Percentiles rank a stretch among this genome's conserved stretches.
Evolutionary conservation across 2,113 vertebrate species (phyloP).

Genomic region (Cyrtonyx montezumae): DNA sequence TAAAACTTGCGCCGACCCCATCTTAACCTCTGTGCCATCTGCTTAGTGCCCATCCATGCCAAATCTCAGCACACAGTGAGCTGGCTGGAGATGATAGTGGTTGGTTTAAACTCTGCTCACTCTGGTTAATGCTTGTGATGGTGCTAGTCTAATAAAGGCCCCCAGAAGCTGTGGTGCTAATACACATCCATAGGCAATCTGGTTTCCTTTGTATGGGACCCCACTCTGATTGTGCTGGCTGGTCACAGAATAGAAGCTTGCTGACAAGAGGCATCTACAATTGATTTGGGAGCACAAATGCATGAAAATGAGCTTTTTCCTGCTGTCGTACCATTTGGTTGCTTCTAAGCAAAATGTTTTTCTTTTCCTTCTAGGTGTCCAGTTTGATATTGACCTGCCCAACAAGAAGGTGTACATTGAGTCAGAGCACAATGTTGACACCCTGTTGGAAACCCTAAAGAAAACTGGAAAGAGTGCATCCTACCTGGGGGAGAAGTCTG

Average conservation of each 20-base stretch:
- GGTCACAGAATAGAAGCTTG: background rate
- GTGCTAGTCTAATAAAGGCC: background rate
- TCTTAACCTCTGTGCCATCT: background rate
- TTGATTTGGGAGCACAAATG: background rate
- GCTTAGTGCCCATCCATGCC: background rate
- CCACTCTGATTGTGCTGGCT: background rate
- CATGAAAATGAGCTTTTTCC: background rate
- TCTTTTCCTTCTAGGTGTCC: constrained; percentile 80
- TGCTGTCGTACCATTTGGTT: background rate
- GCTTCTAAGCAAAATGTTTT: background rate
- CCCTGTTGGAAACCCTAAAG: constrained; percentile 86
- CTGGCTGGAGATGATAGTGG: background rate
- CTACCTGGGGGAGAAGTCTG: constrained; percentile 81
- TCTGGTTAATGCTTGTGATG: background rate
- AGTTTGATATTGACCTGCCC: constrained; percentile 91
- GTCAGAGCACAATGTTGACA: constrained; percentile 83
- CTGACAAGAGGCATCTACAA: background rate
- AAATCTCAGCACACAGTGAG: background rate
- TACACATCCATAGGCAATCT: background rate
- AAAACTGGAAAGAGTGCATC: constrained; percentile 91
- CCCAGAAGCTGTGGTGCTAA: background rate
- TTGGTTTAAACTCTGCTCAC: background rate
- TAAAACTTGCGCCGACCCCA: background rate
- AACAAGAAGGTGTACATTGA: constrained; percentile 92
- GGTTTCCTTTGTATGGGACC: background rate